Evolutionary conservation across 2,113 vertebrate species (phyloP), one percentile per base, ranked within the genome.

Genomic region (Maccullochella peelii): DNA sequence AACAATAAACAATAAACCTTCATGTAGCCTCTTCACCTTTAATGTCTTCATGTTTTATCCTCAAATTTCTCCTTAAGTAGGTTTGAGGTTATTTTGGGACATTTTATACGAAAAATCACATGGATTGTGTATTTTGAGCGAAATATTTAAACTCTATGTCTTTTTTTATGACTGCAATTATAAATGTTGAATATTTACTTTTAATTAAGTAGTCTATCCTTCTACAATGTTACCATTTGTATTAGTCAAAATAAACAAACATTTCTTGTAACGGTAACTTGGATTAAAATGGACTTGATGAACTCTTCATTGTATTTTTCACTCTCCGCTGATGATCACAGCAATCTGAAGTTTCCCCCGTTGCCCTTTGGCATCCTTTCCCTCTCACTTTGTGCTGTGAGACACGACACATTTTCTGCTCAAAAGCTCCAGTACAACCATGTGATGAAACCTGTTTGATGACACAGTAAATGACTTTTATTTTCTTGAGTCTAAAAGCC

Each of bases 381-480:
- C 55, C 5, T 59, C 25, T 79, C 8, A 59, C 25, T 38, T 50
- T 76, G 23, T 79, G 27, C 23, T 36, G 5, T 47, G 58, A 47
- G 55, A 77, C 40, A n/a, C 21, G 50, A 76, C 71, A 74, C 63
- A 54, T 77, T 83, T 79, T 38, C 62, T 33, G 3, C 65, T 80
- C 30, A 63, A 57, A 61, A 75, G 27, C 23, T 62, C 65, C 40
- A 54, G 30, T 30, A 42, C 61, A 42, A 25, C 21, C 42, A 8
- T 44, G 23, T 30, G 57, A 58, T 69, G 63, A 73, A 73, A 80
- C 75, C 68, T 67, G 30, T 85, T 80, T 90, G 88, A 86, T 76
- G 75, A 88, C 86, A 71, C 75, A 5, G 65, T 88, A 88, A 91
- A 86, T 16, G 23, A 63, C 36, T 90, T 83, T 83, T 89, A 77